These are phyloP conservation scores for Drosophila punjabiensis DNA, from an alignment of 1,140 invertebrate genomes.

Conservation along the genomic window DNA sequence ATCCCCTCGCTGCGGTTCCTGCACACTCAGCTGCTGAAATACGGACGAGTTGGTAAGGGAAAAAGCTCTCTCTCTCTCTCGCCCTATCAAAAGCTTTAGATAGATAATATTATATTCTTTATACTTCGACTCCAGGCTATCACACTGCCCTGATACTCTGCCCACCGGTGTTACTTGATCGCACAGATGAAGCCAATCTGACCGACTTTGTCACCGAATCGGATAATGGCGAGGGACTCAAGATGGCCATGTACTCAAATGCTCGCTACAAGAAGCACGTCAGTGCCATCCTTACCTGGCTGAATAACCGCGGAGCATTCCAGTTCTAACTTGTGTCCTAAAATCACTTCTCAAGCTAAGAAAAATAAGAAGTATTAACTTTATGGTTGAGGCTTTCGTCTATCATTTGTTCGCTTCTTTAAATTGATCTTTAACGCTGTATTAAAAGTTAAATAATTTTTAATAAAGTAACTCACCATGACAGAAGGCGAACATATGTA, in stretches of 20 bases:
- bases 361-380: not conserved
- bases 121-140: conserved; percentile 21
- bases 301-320: conserved; percentile 53
- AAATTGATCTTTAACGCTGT: not conserved
- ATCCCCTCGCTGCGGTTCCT: conserved; percentile 82
- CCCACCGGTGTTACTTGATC: conserved; percentile 56
- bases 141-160: conserved; percentile 48
- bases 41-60: conserved; percentile 51
- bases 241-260: conserved; percentile 58
- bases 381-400: not conserved
- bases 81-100: not conserved
- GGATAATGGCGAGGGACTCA: conserved; percentile 42
- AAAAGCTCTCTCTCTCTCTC: not conserved
- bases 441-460: not conserved
- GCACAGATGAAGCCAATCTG: conserved; percentile 39
- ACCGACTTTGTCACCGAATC: conserved; percentile 52
- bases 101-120: not conserved
- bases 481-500: not conserved
- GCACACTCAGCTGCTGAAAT: conserved; percentile 57
- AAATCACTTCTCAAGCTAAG: not conserved
- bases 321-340: not conserved
- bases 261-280: conserved; percentile 44
- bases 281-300: conserved; percentile 49
- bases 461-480: not conserved
- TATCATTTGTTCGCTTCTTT: not conserved